Base-by-base conservation (phyloP, 2,888 invertebrate species). In the Drosophila paucipuncta region DNA sequence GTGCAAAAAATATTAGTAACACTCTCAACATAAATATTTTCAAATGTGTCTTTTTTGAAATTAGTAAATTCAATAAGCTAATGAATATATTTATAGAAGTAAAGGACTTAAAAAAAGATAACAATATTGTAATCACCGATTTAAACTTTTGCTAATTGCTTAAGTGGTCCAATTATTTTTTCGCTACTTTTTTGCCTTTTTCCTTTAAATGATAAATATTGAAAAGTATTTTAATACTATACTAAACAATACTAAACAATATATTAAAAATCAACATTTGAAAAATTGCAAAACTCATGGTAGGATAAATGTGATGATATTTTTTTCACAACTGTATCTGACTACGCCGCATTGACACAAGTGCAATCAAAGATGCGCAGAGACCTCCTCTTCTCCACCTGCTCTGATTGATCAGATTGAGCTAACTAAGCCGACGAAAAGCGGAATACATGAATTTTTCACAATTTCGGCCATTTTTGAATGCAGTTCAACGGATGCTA, bases 401-500 rank as follows among this genome's bases (percentile, higher is more conserved):
- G 47, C 64, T 54, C 18, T 70, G 73, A 76, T 81, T 83, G 68
- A 73, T 54, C 18, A 68, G 73, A 76, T 81, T 83, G 68, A 73
- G 66, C 64, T 59, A 59, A 61, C 58, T 37, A 64, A 67, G 43
- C 62, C 41, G 49, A 22, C 22, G 18, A 54, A 53, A 30, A 59
- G 25, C 59, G 66, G 62, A 72, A 68, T 62, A 71, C 61, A 68
- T 80, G 65, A 67, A 73, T 78, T 82, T 85, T 74, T 72, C 73
- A 78, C 73, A 66, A 82, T 80, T 87, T 84, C 78, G 76, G 74
- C 73, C 67, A 78, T 65, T 76, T 73, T 76, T 78, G 69, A 84
- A 65, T 68, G 53, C 72, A 52, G 72, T 64, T 79, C 33, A 63
- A 57, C 47, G 59, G 62, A 79, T 79, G 73, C 71, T 64, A 61